Evolutionary conservation across 2,113 vertebrate species (phyloP), one percentile per base, ranked within the genome.

Genomic region (Channa argus): DNA sequence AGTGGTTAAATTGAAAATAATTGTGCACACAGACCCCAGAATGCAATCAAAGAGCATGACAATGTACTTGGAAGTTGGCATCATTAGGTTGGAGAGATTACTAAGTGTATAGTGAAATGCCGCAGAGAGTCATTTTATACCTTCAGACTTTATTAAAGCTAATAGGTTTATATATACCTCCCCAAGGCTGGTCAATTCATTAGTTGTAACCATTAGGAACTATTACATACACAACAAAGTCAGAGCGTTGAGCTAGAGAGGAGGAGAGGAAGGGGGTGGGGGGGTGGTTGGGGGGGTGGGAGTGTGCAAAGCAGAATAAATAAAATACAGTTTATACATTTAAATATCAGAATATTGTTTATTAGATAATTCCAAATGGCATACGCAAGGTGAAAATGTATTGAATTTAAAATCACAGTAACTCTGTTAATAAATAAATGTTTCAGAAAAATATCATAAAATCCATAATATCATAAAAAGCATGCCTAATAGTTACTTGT

Each of bases 111-210:
- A 79, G 86, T 82, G 78, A 89, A 89, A 91, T 79, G 88, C 88
- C 86, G 85, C 84, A 63, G 87, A 89, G 88, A 88, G 87, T 87
- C 61, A 82, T 90, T 91, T 89, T 83, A 86, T 83, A 88, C 73
- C 84, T 87, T 89, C 71, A 78, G 86, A 89, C 86, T 90, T 88
- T 89, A 91, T 90, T 89, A 89, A 89, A 90, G 86, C 79, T 91
- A 91, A 92, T 89, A 87, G 84, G 84, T 89, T 90, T 92, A 91
- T 88, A 88, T 92, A 89, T 88, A 87, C 78, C 82, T 89, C 89
- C 83, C 86, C 13, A 60, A 90, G 84, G 88, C 86, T 90, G 87
- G 65, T 88, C 88, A 87, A 83, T 92, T 91, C 87, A 89, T 91
- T 90, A 92, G 80, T 72, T 87, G 78, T 82, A 87, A 88, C 79